Evolutionary conservation across 2,888 invertebrate genomes (phyloP), one percentile per base, ranked within the genome.

Genomic region (Melipona bicolor): DNA sequence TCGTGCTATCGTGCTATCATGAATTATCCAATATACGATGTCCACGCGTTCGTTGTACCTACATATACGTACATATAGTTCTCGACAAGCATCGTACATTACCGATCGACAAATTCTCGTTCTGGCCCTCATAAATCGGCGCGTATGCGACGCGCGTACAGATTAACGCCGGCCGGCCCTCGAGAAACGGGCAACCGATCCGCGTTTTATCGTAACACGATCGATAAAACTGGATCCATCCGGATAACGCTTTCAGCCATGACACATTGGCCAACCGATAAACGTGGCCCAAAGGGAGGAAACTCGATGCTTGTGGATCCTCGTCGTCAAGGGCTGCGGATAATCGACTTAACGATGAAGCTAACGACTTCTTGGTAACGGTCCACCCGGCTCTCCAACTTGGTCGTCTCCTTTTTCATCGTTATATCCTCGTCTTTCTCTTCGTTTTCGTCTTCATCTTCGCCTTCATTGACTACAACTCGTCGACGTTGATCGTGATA

Each of bases 271-370:
- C 83, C 79, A 50, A 36, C 62, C 86, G 88, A 88, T 87, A 82
- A 88, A 88, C 84, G 87, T 36, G 75, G 75, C 61, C 71, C 70
- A 61, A 56, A 72, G 52, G 77, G 65, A 78, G 90, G 90, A 90
- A 90, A 90, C 89, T 86, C 90, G 89, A 90, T 90, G 89, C 90
- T 86, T 11, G 65, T 11, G 65, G 85, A 90, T 88, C 79, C 77
- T 86, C 72, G 87, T 89, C 89, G 89, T 88, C 90, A 78, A 87
- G 90, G 88, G 87, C 87, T 85, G 81, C 81, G 88, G 87, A 89
- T 91, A 91, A 91, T 91, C 91, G 91, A 91, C 90, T 91, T 91
- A 91, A 91, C 90, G 91, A 91, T 89, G 87, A 87, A 84, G 87
- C 88, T 91, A 91, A 91, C 90, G 91, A 91, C 91, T 90, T 90